Percentiles rank a stretch among this genome's conserved stretches.
These are phyloP conservation scores for Nothocercus nigrocapillus DNA, from an alignment of 2,113 vertebrate genomes.

Conservation along the genomic window DNA sequence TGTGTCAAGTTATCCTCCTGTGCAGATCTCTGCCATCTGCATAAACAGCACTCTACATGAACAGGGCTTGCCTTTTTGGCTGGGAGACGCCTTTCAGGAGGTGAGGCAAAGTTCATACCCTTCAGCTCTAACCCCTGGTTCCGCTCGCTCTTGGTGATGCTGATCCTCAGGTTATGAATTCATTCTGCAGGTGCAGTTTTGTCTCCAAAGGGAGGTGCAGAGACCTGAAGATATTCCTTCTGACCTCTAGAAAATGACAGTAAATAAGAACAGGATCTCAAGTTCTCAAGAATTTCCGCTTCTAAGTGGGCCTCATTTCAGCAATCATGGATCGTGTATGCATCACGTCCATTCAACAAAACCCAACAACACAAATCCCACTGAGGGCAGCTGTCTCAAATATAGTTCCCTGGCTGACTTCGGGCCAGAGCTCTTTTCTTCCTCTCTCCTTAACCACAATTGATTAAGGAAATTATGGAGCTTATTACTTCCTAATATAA, in stretches of 20 bases:
- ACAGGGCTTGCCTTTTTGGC: not conserved
- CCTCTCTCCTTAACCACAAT: not conserved
- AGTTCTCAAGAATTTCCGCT: not conserved
- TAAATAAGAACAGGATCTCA: not conserved
- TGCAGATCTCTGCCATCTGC: not conserved
- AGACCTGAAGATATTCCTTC: not conserved
- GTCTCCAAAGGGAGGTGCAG: not conserved
- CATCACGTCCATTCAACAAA: not conserved
- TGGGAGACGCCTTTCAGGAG: not conserved
- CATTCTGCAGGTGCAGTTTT: not conserved
- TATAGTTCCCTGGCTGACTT: not conserved
- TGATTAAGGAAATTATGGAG: constrained; percentile 10
- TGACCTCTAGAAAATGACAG: not conserved
- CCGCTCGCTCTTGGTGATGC: not conserved
- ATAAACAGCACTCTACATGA: not conserved
- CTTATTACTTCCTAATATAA: constrained; percentile 23
- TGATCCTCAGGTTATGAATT: not conserved
- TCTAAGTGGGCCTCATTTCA: not conserved
- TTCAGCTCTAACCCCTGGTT: not conserved
- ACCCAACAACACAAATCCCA: not conserved
- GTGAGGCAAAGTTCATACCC: constrained; percentile 2
- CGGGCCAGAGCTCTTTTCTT: not conserved
- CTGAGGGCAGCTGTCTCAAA: not conserved
- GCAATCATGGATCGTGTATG: not conserved
- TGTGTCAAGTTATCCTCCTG: not conserved